A percentile compares a stretch with the other conserved stretches of the same genome.
Conservation (phyloP, 2,797 vertebrate species). For the Cichlasoma orientale region DNA sequence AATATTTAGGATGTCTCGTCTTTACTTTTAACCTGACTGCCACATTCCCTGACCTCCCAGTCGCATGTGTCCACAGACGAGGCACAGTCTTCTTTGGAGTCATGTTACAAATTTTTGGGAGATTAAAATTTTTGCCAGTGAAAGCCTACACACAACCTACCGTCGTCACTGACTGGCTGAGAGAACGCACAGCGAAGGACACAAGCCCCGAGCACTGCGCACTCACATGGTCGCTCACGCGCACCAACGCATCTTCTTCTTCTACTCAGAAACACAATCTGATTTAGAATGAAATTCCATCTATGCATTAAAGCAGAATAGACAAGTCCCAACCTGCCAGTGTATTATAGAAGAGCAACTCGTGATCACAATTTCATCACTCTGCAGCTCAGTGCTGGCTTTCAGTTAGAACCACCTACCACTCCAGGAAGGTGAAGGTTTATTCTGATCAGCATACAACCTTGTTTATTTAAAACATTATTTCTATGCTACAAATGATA, state of each 20-base stretch:
- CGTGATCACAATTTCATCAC: conserved; percentile 3
- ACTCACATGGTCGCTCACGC: neutral
- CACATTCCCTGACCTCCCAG: neutral
- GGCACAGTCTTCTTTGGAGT: conserved; percentile 1
- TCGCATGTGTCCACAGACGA: neutral
- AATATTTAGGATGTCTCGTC: too few relatives aligned
- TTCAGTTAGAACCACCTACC: neutral
- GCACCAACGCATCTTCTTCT: neutral
- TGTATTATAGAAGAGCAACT: neutral
- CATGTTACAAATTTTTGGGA: neutral
- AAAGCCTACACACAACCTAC: neutral
- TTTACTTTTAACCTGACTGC: neutral
- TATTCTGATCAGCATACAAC: neutral
- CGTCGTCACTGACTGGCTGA: neutral
- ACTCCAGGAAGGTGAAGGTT: neutral
- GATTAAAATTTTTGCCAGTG: conserved; percentile 10
- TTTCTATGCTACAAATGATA: neutral
- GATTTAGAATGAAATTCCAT: conserved; percentile 30
- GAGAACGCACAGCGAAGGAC: neutral
- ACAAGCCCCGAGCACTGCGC: neutral
- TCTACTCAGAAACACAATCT: neutral
- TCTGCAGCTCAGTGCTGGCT: conserved; percentile 4
- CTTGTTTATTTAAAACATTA: neutral
- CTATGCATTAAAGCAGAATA: neutral
- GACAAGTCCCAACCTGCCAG: conserved; percentile 27